A percentile compares a stretch with the other conserved stretches of the same genome.
phyloP scores from a whole-genome alignment of 92 coral and sea anemone species.

The Isaurus tuberculatus region DNA sequence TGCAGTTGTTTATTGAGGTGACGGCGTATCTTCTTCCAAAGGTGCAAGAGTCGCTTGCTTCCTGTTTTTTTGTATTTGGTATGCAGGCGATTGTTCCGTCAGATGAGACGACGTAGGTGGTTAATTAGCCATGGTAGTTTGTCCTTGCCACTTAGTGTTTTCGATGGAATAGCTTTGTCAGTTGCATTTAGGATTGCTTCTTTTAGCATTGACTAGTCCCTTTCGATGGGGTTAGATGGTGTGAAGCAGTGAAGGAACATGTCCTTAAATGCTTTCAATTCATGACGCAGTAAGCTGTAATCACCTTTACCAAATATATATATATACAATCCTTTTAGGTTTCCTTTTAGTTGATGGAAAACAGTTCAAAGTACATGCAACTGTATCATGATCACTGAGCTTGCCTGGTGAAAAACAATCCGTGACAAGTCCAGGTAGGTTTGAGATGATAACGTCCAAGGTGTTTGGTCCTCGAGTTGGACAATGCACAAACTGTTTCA shows the following conservation, averaged over 20 bases:
- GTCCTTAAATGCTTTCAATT: too few relatives aligned
- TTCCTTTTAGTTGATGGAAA: too few relatives aligned
- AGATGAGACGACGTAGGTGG: slow-evolving; percentile 49
- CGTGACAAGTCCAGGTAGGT: slow-evolving; percentile 28
- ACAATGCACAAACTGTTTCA: slow-evolving; percentile 21
- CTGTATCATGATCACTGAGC: slow-evolving; percentile 27
- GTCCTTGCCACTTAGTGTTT: slow-evolving; percentile 52
- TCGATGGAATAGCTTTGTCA: slow-evolving; percentile 52
- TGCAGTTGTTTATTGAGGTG: slow-evolving; percentile 18
- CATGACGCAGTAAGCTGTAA: too few relatives aligned
- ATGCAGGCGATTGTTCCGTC: slow-evolving; percentile 52
- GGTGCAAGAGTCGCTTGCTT: slow-evolving; percentile 25
- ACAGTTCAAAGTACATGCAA: slow-evolving; percentile 26
- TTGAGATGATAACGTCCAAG: slow-evolving; percentile 28
- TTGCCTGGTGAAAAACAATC: slow-evolving; percentile 21
- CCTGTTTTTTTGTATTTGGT: slow-evolving; percentile 54
- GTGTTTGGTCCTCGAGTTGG: slow-evolving; percentile 28
- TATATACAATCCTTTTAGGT: too few relatives aligned
- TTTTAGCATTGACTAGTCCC: slow-evolving; percentile 54
- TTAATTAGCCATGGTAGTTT: slow-evolving; percentile 61
- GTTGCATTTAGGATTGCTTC: slow-evolving; percentile 33
- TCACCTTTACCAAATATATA: too few relatives aligned
- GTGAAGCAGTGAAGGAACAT: not conserved
- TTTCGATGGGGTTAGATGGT: slow-evolving; percentile 24
- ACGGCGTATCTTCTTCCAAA: slow-evolving; percentile 38